Evolutionary conservation across 2,797 vertebrate genomes (phyloP).

Genomic region (Phoxinus dragarum): DNA sequence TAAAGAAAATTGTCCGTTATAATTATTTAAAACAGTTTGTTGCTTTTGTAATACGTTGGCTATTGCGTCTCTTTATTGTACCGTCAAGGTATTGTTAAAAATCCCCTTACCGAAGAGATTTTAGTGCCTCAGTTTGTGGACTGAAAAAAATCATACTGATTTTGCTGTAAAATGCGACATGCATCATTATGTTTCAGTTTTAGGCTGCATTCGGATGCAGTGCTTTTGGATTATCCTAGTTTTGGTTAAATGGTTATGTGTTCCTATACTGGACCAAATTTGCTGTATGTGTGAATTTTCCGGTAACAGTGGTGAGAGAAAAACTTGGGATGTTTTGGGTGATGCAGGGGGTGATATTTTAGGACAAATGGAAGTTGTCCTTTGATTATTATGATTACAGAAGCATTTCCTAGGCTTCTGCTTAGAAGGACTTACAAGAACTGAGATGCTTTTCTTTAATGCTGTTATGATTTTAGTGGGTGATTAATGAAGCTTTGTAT

Average conservation of each 20-base stretch:
- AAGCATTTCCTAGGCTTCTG: slow-evolving; percentile 9
- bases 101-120: not conserved
- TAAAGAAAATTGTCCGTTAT: not conserved
- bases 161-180: not conserved
- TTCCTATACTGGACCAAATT: slow-evolving; percentile 8
- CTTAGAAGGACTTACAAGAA: not conserved
- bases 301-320: not conserved
- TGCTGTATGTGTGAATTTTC: not conserved
- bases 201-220: not conserved
- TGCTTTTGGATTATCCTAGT: not conserved
- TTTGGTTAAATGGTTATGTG: not conserved
- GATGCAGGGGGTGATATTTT: not conserved
- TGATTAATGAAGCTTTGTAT: slow-evolving; percentile 33
- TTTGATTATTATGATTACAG: not conserved
- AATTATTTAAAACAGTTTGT: slow-evolving; percentile 11
- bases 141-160: not conserved
- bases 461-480: not conserved
- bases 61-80: not conserved
- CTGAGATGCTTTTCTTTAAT: not conserved
- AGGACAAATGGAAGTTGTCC: not conserved
- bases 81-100: not conserved
- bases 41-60: not conserved
- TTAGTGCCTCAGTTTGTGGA: slow-evolving; percentile 26
- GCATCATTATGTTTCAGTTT: not conserved
- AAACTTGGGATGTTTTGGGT: not conserved